Percentiles rank a stretch among this genome's conserved stretches.
Conservation (phyloP, 2,113 vertebrate genomes). For the Otocyon megalotis region DNA sequence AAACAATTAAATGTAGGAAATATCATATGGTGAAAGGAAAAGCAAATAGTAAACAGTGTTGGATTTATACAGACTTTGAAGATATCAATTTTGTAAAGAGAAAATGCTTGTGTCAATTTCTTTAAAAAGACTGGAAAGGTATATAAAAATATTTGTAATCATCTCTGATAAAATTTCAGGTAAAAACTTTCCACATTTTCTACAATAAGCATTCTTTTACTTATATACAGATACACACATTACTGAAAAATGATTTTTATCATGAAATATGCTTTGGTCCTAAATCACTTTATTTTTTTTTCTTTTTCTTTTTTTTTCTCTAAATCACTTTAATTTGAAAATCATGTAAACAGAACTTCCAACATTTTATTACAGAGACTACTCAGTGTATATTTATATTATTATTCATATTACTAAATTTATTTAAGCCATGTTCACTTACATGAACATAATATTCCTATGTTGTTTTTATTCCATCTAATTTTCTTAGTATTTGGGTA, state of each 20-base stretch:
- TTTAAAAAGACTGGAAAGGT: neutral
- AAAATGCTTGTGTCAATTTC: conserved; percentile 9
- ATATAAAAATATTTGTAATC: neutral
- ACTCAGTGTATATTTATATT: neutral
- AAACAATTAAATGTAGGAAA: conserved; percentile 47
- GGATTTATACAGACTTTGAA: neutral
- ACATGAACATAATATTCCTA: neutral
- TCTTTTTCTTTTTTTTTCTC: neutral
- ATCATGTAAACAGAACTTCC: conserved; percentile 22
- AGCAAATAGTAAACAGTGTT: neutral
- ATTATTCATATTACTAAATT: conserved; percentile 46
- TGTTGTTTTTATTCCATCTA: conserved; percentile 23
- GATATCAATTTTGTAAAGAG: conserved; percentile 11
- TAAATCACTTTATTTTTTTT: conserved; percentile 43
- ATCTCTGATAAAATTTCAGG: conserved; percentile 16
- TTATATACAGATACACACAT: neutral
- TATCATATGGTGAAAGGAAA: neutral
- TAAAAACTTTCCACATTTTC: conserved; percentile 35
- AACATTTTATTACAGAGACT: conserved; percentile 41
- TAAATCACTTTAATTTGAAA: conserved; percentile 57
- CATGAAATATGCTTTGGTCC: conserved; percentile 24
- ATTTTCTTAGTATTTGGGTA: conserved; percentile 51
- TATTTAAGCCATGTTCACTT: neutral
- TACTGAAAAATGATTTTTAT: neutral
- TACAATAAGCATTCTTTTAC: conserved; percentile 35